These are phyloP conservation scores for Holacanthus passer DNA, from an alignment of 2,113 vertebrate genomes.

Conservation along the genomic window DNA sequence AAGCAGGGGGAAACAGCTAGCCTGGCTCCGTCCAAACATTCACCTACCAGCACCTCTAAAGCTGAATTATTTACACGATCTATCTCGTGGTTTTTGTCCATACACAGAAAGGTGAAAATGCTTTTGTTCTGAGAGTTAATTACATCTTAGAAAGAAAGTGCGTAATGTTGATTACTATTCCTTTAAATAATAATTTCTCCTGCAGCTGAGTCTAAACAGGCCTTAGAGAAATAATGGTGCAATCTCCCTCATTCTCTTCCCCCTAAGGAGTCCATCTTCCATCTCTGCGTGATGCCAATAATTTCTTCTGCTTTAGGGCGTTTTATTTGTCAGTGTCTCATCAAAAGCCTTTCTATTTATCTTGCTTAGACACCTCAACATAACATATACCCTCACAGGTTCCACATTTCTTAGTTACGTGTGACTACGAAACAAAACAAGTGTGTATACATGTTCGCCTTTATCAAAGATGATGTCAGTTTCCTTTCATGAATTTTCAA, in stretches of 20 bases:
- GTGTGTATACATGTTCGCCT: no score
- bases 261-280: neutral
- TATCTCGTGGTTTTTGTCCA: neutral
- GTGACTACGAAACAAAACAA: neutral
- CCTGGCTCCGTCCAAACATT: neutral
- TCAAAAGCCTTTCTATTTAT: neutral
- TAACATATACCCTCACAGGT: no score
- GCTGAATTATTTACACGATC: neutral
- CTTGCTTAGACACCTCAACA: neutral
- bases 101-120: neutral
- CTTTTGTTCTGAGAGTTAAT: neutral
- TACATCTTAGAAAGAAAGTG: neutral
- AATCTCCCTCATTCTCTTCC: neutral
- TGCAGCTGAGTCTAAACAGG: neutral
- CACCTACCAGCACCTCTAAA: neutral
- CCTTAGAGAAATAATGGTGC: neutral
- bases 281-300: neutral
- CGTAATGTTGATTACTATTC: neutral
- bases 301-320: neutral
- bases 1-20: neutral
- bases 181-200: neutral
- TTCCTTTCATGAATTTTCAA: slow-evolving; percentile 3
- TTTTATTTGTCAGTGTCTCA: neutral
- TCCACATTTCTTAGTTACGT: neutral
- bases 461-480: neutral